A percentile compares a stretch with the other conserved stretches of the same genome.
These are phyloP conservation scores for Drosophila acutilabella DNA, from an alignment of 2,888 invertebrate species.

Conservation along the genomic window DNA sequence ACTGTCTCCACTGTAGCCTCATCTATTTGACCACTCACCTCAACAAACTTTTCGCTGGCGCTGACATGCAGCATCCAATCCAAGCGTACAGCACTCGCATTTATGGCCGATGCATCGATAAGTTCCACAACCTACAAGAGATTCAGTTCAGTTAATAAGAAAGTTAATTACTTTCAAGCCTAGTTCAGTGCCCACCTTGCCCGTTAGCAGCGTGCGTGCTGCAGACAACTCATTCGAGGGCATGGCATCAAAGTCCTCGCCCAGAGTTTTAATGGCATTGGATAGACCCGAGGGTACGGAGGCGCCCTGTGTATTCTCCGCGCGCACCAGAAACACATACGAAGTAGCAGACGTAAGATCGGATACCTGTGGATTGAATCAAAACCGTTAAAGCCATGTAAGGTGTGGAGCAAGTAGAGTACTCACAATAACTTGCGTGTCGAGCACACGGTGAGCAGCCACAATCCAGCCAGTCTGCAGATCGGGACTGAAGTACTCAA, in stretches of 20 bases:
- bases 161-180: not conserved
- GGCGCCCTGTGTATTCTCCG: conserved; percentile 94
- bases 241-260: conserved; percentile 83
- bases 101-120: conserved; percentile 86
- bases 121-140: conserved; percentile 89
- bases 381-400: not conserved
- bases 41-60: conserved; percentile 84
- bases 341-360: conserved; percentile 91
- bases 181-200: conserved; percentile 77
- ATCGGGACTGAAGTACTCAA: conserved; percentile 92
- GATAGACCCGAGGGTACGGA: conserved; percentile 93
- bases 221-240: conserved; percentile 85
- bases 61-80: conserved; percentile 86
- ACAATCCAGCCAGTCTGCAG: conserved; percentile 92
- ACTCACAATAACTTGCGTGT: conserved; percentile 89
- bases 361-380: conserved; percentile 85
- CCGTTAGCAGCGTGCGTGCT: conserved; percentile 84
- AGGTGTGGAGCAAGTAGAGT: not conserved
- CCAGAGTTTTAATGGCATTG: conserved; percentile 88
- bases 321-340: conserved; percentile 94
- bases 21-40: conserved; percentile 66
- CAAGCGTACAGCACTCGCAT: conserved; percentile 86
- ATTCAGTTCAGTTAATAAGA: conserved; percentile 6
- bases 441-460: conserved; percentile 89
- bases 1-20: too few species aligned